Base-by-base conservation (phyloP, 2,113 vertebrate genomes). In the Pedetes capensis region DNA sequence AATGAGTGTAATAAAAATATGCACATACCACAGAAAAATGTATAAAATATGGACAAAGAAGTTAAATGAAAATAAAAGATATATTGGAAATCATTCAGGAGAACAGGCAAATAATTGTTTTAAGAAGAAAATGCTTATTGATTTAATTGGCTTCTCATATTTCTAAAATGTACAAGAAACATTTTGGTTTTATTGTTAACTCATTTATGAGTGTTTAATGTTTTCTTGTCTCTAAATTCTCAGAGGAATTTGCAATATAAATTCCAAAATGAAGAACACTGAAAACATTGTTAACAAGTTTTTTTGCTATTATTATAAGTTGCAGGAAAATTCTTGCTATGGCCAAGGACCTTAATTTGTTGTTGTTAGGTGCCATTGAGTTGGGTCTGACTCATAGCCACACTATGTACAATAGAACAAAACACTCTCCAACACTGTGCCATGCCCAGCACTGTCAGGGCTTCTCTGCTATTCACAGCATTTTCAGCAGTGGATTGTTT, bases 31-130 rank as follows among this genome's bases (percentile, higher is more conserved):
- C 29, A 29, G 14, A 87, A 63, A 72, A 25, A 68, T 6, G 42
- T 76, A 44, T 83, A 53, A 79, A 93, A 87, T 61, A 79, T 22
- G n/a, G 6, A 14, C 12, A 68, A 53, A 11, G 9, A 23, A 27
- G 27, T n/a, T 72, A 75, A 75, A 59, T 47, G 27, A 87, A 72
- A 74, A 74, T 39, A 83, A 79, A 82, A 59, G 23, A n/a, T 59
- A 89, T 37, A 57, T 13, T 42, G 37, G 39, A 76, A 68, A 11
- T 85, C 25, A 37, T 49, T 80, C 13, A 63, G 63, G 29, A 81
- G 8, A 80, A 79, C 57, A n/a, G 87, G 72, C 34, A 87, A 59
- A 66, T 74, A 61, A 42, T 80, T 94, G 9, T 72, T 95, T 92
- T 59, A 71, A 53, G 71, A 75, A 74, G 59, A 69, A 51, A 85